Evolutionary conservation across 2,113 vertebrate genomes (phyloP).

Genomic region (Carettochelys insculpta): DNA sequence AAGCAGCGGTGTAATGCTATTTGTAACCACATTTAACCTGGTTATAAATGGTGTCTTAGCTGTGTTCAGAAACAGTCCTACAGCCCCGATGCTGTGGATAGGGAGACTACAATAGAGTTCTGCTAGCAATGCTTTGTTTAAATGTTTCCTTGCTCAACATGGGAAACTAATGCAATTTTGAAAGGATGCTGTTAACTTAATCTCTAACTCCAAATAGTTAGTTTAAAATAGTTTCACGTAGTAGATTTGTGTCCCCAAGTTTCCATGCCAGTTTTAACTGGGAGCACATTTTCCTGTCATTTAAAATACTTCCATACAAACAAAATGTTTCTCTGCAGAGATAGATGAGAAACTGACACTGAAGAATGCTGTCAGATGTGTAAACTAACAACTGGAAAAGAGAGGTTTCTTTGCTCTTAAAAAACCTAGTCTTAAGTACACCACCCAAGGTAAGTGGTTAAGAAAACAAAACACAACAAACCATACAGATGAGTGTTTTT

Average conservation of each 20-base stretch:
- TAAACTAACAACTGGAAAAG: not conserved
- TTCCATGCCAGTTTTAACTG: accelerated
- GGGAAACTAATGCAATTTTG: not conserved
- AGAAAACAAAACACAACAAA: not conserved
- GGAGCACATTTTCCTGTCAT: not conserved
- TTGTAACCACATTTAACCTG: not conserved
- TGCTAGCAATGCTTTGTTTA: not conserved
- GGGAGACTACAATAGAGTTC: not conserved
- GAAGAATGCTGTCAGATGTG: not conserved
- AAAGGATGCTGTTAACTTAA: not conserved
- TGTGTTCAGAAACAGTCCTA: not conserved
- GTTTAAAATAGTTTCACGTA: accelerated
- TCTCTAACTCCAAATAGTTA: not conserved
- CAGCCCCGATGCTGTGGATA: not conserved
- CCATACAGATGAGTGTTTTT: accelerated
- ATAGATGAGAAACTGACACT: not conserved
- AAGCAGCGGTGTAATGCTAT: too few species aligned
- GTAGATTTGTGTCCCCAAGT: accelerated
- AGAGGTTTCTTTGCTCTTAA: not conserved
- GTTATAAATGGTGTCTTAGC: not conserved
- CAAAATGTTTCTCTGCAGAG: accelerated
- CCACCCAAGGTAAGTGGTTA: not conserved
- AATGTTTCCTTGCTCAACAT: not conserved
- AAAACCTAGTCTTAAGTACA: not conserved
- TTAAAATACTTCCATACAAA: not conserved